Conservation (phyloP, 2,797 vertebrate species). For the Pangasius macronema region DNA sequence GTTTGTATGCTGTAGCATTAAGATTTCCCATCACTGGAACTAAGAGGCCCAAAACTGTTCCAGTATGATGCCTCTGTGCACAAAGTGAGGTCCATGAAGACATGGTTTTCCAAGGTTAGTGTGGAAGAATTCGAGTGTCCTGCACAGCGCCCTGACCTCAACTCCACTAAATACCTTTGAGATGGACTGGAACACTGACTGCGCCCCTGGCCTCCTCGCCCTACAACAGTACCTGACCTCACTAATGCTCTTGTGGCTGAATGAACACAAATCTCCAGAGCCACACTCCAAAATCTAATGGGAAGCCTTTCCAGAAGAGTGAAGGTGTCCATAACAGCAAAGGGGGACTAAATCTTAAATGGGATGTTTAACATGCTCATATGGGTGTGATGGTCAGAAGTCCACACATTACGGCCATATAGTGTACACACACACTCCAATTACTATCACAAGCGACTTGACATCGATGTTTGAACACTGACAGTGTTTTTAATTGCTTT, state of each 20-base stretch:
- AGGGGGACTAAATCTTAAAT: background rate
- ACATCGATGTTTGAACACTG: background rate
- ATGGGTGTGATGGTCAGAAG: background rate
- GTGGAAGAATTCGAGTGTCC: background rate
- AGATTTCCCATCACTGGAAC: background rate
- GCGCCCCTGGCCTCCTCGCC: background rate
- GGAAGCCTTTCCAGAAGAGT: background rate
- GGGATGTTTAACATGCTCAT: background rate
- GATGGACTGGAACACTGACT: background rate
- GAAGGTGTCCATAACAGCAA: background rate
- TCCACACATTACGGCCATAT: background rate
- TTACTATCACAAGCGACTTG: background rate
- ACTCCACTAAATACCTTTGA: background rate
- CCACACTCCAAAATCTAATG: background rate
- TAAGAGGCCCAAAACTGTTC: background rate
- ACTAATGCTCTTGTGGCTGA: background rate
- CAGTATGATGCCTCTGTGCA: background rate
- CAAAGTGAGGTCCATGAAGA: background rate
- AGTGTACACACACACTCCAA: background rate
- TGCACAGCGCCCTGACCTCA: background rate
- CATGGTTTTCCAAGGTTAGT: background rate
- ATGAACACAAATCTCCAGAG: background rate
- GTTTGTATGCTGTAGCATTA: background rate
- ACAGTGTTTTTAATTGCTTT: background rate
- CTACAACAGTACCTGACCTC: background rate